Evolutionary conservation across 2,888 invertebrate genomes (phyloP).

Genomic region (Apodemia duryi): DNA sequence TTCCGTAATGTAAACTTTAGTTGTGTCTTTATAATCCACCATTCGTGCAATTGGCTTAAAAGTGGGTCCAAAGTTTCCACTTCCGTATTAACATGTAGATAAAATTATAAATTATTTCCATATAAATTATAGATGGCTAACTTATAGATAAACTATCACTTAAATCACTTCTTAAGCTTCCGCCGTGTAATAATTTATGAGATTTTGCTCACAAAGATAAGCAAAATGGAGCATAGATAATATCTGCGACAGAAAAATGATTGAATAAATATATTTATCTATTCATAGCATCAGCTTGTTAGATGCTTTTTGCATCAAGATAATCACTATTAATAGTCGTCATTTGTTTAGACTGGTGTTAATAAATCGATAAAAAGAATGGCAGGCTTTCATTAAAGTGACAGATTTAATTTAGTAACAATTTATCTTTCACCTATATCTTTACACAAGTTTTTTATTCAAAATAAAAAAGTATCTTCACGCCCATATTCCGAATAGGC

Average conservation of each 20-base stretch:
- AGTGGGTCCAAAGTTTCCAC: too few species aligned
- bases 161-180: neutral
- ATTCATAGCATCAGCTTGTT: neutral
- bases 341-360: neutral
- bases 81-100: too few species aligned
- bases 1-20: too few species aligned
- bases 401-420: neutral
- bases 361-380: neutral
- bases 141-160: neutral
- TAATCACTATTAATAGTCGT: neutral
- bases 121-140: too few species aligned
- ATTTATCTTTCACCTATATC: too few species aligned
- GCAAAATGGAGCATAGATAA: slow-evolving; percentile 4
- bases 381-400: neutral
- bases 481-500: too few species aligned
- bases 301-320: neutral
- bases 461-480: too few species aligned
- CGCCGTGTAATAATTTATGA: neutral
- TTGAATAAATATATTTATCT: neutral
- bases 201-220: neutral
- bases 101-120: too few species aligned
- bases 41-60: too few species aligned
- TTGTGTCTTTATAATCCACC: too few species aligned
- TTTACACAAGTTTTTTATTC: too few species aligned
- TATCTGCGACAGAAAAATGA: slow-evolving; percentile 5